A percentile compares a stretch with the other conserved stretches of the same genome.
These are phyloP conservation scores for Zonotrichia albicollis DNA, from an alignment of 2,797 vertebrate genomes.

Conservation along the genomic window DNA sequence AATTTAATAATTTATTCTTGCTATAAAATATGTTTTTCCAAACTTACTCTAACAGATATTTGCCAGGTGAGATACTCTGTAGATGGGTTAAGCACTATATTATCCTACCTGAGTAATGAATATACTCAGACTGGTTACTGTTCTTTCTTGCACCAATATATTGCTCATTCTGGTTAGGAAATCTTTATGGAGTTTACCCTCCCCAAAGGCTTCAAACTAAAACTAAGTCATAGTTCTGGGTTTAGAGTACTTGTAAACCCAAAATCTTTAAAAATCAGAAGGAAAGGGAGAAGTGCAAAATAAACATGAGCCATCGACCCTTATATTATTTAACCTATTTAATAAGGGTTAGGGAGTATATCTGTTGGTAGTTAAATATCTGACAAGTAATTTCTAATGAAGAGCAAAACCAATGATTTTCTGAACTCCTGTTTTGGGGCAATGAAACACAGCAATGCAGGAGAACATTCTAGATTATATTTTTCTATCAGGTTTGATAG, in stretches of 20 bases:
- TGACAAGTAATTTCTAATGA: neutral
- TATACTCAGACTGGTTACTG: neutral
- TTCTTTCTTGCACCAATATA: neutral
- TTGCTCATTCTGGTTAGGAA: neutral
- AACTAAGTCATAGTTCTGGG: neutral
- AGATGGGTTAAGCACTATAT: neutral
- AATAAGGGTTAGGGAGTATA: neutral
- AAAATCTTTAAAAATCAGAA: neutral
- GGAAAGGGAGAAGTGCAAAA: neutral
- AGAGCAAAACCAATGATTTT: neutral
- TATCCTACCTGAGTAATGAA: neutral
- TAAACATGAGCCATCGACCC: rapidly evolving
- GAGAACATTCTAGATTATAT: neutral
- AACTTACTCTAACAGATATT: neutral
- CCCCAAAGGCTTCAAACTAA: neutral
- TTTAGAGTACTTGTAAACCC: neutral
- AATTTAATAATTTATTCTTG: neutral
- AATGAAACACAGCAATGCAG: neutral
- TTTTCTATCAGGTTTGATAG: neutral
- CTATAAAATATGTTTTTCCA: neutral
- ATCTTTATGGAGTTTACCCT: neutral
- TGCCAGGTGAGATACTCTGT: neutral
- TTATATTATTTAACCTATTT: neutral
- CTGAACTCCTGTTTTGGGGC: neutral
- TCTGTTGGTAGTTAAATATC: neutral